Base-by-base conservation (phyloP, 2,888 invertebrate species). In the Nycteola revayana region DNA sequence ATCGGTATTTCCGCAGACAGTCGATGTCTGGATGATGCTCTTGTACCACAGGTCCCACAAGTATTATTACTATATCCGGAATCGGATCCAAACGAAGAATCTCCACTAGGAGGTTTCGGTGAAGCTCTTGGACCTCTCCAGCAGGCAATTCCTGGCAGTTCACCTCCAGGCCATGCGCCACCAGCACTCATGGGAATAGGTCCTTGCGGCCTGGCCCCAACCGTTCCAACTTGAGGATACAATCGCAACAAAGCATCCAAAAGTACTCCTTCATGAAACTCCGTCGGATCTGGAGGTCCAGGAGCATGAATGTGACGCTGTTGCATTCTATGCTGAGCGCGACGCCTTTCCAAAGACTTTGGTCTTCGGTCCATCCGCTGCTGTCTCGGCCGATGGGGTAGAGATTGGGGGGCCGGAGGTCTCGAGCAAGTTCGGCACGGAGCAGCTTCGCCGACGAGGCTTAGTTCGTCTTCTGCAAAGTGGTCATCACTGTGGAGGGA, bases 61-160 rank as follows among this genome's bases (percentile, higher is more conserved):
- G 94, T 94, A 63, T 94, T 93, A 76, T 95, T 95, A 75, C 95
- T 95, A 78, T 95, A 95, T 6, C 95, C 95, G 26, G 95, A 95
- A 78, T 95, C 95, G 5, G 95, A 95, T 17, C 95, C 95, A 52
- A 95, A 93, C 2, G 94, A 94, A 3, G 94, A 94, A 62, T 94
- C 94, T 50, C 92, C 92, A 44, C 92, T 92, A 32, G 92, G 92
- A 23, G 92, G 91, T 60, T 92, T 92, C 1, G 91, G 91, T 21
- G 90, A 86, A 1, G 82, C 84, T 46, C 80, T 72, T 10, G 79
- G 90, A 51, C 78, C 91, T 68, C 90, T 90, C 86, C 91, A 90
- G 66, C 89, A 92, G 27, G 90, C 91, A 28, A 91, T 91, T 0
- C 86, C 87, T 17, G 87, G 87, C 32, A 92, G 64, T 44, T 92